phyloP scores from a whole-genome alignment of 2,113 vertebrate genomes.

The Heloderma charlesbogerti region DNA sequence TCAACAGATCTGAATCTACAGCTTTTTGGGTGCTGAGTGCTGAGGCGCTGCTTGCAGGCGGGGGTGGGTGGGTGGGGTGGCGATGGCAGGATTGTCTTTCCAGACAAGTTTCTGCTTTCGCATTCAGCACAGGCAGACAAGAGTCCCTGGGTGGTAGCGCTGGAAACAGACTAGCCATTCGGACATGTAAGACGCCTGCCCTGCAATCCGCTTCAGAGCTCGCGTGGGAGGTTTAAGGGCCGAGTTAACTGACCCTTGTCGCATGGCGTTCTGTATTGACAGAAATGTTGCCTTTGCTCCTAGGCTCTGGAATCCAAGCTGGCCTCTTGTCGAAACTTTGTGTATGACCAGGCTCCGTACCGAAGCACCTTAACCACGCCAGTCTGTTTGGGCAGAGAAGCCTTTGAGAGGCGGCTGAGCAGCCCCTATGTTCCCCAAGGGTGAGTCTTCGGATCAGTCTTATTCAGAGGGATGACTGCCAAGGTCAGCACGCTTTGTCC shows the following conservation, averaged over 20 bases:
- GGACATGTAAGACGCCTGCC: no score
- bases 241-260: neutral
- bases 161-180: no score
- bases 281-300: neutral
- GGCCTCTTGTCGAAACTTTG: slow-evolving; percentile 94
- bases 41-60: no score
- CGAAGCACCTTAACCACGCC: slow-evolving; percentile 69
- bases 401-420: slow-evolving; percentile 75
- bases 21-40: no score
- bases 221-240: no score
- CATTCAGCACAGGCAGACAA: no score
- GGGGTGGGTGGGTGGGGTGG: no score
- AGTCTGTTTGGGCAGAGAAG: slow-evolving; percentile 77
- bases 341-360: slow-evolving; percentile 87
- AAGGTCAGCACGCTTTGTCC: neutral
- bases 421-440: slow-evolving; percentile 71
- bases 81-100: no score
- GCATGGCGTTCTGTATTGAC: neutral
- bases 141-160: no score
- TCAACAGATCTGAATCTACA: no score
- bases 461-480: neutral
- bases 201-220: no score
- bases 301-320: slow-evolving; percentile 97
- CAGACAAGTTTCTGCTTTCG: no score
- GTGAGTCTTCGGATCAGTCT: neutral